A percentile compares a stretch with the other conserved stretches of the same genome.
Evolutionary conservation across 2,797 vertebrate species (phyloP).

Genomic region (Phrynocephalus guinanensis): DNA sequence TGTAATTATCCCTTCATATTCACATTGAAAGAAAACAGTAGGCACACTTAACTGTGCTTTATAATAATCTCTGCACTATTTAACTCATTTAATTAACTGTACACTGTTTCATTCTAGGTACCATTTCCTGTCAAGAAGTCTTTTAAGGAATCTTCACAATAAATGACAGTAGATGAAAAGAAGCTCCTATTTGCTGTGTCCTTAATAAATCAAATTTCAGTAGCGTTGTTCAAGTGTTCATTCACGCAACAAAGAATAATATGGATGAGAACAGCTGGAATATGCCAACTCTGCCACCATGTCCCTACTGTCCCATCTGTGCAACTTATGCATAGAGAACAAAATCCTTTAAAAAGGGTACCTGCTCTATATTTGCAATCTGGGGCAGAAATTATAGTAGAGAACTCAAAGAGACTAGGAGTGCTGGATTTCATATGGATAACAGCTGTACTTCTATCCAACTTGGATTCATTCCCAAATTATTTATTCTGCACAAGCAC

Average conservation of each 20-base stretch:
- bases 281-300: not conserved
- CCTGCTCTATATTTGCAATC: not conserved
- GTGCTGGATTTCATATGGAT: not conserved
- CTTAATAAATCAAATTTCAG: not conserved
- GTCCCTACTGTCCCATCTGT: not conserved
- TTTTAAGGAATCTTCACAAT: constrained; percentile 36
- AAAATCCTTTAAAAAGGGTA: not conserved
- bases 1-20: constrained; percentile 60
- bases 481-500: not conserved
- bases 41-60: constrained; percentile 58
- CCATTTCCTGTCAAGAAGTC: constrained; percentile 45
- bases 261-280: no score
- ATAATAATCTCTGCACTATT: constrained; percentile 63
- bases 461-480: not conserved
- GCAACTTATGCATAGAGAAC: not conserved
- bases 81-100: constrained; percentile 66
- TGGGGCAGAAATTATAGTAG: not conserved
- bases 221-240: not conserved
- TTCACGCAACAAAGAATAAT: not conserved
- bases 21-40: constrained; percentile 58
- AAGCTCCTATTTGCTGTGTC: constrained; percentile 8
- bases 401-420: not conserved
- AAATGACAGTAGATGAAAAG: constrained; percentile 30
- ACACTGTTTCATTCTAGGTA: constrained; percentile 31
- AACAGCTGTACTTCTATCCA: not conserved